Base-by-base conservation (phyloP, 2,113 vertebrate species). In the Cheilinus undulatus region DNA sequence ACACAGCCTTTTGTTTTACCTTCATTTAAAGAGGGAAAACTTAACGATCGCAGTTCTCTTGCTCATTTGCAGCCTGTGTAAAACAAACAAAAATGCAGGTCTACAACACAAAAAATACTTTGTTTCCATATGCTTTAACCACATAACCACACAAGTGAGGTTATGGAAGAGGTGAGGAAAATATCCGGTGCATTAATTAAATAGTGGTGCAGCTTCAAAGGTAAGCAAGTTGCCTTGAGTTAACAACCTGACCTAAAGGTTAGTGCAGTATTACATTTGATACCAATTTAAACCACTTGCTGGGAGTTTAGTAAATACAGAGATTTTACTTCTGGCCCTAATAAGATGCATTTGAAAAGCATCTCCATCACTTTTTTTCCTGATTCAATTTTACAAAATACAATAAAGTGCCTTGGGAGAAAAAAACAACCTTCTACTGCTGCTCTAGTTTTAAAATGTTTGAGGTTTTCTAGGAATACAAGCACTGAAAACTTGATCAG, bases 1-100 rank as follows among this genome's bases (percentile, higher is more conserved):
- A 48, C 40, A 48, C 63, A 51, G 36, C 51, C 38, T 28, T 68
- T 61, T 6, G 2, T 73, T 83, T 91, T 92, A 92, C 91, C 89
- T 90, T 92, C 61, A 90, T 69, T 80, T 87, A 64, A 74, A 85
- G 69, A 90, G 91, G 85, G 30, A 90, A 89, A 92, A 78, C 91
- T 90, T 92, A 89, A 91, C 46, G 69, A 92, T 76, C 26, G 81
- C 65, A 63, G 82, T 86, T 89, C 76, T 59, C 68, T 76, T 79
- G 86, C 20, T 90, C 91, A 85, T 82, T 73, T 91, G 80, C 67
- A 92, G 57, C 89, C 89, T 92, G 91, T 70, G 79, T 83, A 86
- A 89, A 79, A 88, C 78, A 87, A 71, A 67, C 54, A 84, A 4
- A 80, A 48, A 58, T 58, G 14, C 76, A 52, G 26, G 22, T 75